Evolutionary conservation across 1,140 invertebrate genomes (phyloP).

Genomic region (Monomorium pharaonis): DNA sequence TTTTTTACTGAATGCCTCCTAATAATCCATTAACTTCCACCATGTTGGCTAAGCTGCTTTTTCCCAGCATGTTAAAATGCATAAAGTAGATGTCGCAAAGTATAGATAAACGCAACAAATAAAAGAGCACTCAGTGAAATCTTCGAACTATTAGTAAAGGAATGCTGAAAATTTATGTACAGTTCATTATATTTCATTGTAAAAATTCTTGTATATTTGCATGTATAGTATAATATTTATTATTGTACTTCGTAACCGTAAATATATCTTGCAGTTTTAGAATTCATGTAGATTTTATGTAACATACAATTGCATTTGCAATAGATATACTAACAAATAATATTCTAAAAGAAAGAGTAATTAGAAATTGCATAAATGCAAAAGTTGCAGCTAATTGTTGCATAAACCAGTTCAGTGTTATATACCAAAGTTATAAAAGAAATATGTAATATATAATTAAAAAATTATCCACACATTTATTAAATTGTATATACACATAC

Average conservation of each 20-base stretch:
- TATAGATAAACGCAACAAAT: background rate
- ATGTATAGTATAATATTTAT: slow-evolving; percentile 16
- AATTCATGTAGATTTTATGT: background rate
- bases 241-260: slow-evolving; percentile 33
- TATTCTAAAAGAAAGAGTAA: background rate
- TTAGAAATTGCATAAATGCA: background rate
- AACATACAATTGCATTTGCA: background rate
- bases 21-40: background rate
- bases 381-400: background rate
- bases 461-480: background rate
- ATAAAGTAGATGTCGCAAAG: background rate
- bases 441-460: slow-evolving; percentile 26
- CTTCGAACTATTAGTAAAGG: background rate
- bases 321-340: background rate
- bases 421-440: slow-evolving; percentile 38
- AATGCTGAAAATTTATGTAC: slow-evolving; percentile 5
- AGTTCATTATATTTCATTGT: slow-evolving; percentile 6
- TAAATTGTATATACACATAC: background rate
- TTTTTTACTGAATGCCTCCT: slow-evolving; percentile 2
- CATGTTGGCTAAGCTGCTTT: background rate
- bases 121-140: background rate
- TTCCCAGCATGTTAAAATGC: background rate
- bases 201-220: slow-evolving; percentile 6
- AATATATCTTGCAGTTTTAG: background rate
- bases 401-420: background rate